Percentiles rank a stretch among this genome's conserved stretches.
Evolutionary conservation across 2,888 invertebrate species (phyloP).

Genomic region (Branchellion lobata): DNA sequence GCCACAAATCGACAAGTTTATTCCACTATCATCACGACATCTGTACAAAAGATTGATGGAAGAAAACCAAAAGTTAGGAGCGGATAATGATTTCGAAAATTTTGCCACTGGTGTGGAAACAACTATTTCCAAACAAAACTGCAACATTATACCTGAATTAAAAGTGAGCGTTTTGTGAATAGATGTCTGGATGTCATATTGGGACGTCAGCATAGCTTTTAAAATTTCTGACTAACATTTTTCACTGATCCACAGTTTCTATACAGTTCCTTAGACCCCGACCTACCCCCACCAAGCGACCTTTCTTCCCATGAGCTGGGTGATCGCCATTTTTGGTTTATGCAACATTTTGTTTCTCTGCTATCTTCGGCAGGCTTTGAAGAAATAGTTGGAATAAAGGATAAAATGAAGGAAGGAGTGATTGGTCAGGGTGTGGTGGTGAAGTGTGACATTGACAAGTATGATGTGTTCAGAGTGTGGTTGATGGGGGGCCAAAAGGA

Average conservation of each 20-base stretch:
- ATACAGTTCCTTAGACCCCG: slow-evolving; percentile 1
- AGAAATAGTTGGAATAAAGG: not conserved
- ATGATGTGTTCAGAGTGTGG: not conserved
- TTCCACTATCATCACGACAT: not conserved
- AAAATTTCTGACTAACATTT: too few species aligned
- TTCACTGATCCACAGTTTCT: too few species aligned
- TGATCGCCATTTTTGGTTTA: slow-evolving; percentile 10
- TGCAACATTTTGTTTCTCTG: not conserved
- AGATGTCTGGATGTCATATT: too few species aligned
- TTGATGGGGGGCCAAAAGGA: slow-evolving; percentile 4
- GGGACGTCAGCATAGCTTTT: too few species aligned
- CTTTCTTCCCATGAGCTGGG: not conserved
- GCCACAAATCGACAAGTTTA: slow-evolving; percentile 2
- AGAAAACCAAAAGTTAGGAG: not conserved
- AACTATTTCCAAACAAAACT: not conserved
- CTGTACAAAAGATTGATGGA: not conserved
- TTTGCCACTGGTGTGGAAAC: not conserved
- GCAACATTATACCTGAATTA: not conserved
- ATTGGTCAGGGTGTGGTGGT: slow-evolving; percentile 1
- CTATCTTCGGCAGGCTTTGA: not conserved
- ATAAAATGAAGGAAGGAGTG: not conserved
- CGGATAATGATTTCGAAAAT: not conserved
- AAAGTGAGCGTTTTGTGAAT: not conserved
- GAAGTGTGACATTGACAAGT: slow-evolving; percentile 5
- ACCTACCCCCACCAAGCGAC: not conserved